phyloP scores from a whole-genome alignment of 2,888 invertebrate species.

The Caenorhabditis angaria region DNA sequence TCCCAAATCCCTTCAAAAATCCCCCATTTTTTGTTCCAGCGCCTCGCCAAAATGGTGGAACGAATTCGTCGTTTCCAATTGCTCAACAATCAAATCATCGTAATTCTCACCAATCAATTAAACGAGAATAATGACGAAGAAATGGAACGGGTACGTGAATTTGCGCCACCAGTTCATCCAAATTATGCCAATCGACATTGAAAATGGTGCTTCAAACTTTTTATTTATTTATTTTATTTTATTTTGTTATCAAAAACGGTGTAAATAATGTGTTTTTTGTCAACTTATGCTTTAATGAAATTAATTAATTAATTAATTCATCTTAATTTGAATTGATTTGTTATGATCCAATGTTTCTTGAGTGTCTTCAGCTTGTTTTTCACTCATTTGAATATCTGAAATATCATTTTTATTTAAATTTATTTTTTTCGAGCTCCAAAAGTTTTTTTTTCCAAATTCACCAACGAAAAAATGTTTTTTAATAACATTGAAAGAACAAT shows the following conservation, averaged over 20 bases:
- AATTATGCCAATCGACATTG: constrained; percentile 31
- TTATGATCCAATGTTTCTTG: constrained; percentile 35
- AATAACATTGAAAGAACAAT: too few relatives aligned
- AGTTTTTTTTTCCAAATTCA: too few relatives aligned
- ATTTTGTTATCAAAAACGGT: constrained; percentile 10
- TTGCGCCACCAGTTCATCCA: constrained; percentile 89
- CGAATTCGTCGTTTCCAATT: constrained; percentile 96
- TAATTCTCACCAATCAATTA: constrained; percentile 57
- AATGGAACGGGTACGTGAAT: constrained; percentile 93
- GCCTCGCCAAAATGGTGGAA: constrained; percentile 94
- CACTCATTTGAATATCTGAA: background rate
- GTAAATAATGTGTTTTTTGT: constrained; percentile 8
- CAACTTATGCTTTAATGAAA: background rate
- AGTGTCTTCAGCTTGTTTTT: constrained; percentile 12
- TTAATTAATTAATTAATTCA: constrained; percentile 3
- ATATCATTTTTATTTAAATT: constrained; percentile 6
- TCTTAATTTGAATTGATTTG: constrained; percentile 8
- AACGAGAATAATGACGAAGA: constrained; percentile 71
- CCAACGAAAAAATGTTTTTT: too few relatives aligned
- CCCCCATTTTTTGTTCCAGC: constrained; percentile 76
- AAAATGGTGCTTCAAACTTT: constrained; percentile 10
- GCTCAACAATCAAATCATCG: constrained; percentile 82
- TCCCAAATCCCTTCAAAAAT: too few relatives aligned
- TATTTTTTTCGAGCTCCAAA: too few relatives aligned
- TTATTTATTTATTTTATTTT: constrained; percentile 12